These are phyloP conservation scores for Parus major DNA, from an alignment of 2,113 vertebrate genomes.

Conservation along the genomic window DNA sequence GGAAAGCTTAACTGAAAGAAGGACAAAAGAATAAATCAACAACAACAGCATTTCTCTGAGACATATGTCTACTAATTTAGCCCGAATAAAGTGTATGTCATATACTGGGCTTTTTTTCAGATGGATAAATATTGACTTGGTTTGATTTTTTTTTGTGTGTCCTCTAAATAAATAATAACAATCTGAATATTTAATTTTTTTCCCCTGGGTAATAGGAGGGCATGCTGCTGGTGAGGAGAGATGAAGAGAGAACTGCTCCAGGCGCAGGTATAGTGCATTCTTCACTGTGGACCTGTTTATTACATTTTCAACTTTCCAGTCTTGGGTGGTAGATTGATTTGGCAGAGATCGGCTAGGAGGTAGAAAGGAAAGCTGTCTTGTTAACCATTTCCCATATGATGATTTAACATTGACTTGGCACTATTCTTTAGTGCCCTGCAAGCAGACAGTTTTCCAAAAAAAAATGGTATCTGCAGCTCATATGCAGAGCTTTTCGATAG, in stretches of 20 bases:
- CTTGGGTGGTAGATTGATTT: constrained; percentile 50
- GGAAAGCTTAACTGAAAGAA: constrained; percentile 49
- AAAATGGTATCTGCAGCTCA: neutral
- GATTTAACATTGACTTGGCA: constrained; percentile 49
- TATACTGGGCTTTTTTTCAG: constrained; percentile 33
- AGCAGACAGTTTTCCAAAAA: constrained; percentile 28
- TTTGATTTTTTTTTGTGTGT: constrained; percentile 9
- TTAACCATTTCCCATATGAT: constrained; percentile 50
- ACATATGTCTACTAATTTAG: constrained; percentile 48
- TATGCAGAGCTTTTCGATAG: neutral
- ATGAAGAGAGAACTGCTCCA: constrained; percentile 34
- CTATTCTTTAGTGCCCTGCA: neutral
- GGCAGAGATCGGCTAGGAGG: constrained; percentile 28
- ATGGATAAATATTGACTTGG: constrained; percentile 61
- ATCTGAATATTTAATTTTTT: constrained; percentile 61
- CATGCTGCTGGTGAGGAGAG: neutral
- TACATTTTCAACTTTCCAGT: constrained; percentile 30
- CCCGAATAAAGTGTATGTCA: constrained; percentile 12
- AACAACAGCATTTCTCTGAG: constrained; percentile 30
- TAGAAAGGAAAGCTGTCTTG: constrained; percentile 53
- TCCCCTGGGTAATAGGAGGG: constrained; percentile 14
- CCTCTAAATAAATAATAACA: constrained; percentile 63
- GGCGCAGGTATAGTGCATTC: neutral
- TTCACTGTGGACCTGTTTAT: constrained; percentile 24
- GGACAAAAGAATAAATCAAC: constrained; percentile 61